Evolutionary conservation across 2,797 vertebrate genomes (phyloP), one percentile per base, ranked within the genome.

Genomic region (Gallinago stenura): DNA sequence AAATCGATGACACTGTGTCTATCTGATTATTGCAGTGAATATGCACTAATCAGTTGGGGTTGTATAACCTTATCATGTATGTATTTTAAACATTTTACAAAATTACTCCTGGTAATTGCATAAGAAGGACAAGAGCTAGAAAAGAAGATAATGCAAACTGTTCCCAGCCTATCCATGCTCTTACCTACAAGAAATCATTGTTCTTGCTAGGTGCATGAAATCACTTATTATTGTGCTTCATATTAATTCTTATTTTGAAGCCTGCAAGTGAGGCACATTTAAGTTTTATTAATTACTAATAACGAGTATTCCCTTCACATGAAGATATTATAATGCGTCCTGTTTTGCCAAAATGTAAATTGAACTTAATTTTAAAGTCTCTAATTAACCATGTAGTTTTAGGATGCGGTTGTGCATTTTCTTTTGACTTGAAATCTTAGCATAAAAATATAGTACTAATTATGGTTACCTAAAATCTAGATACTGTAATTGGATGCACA

Each of bases 201-300:
- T 65, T 93, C 58, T 93, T 94, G 31, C n/a, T 83, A 78, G 53
- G 6, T 75, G 14, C 18, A 28, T 54, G 14, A 81, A 65, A 89
- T 86, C 77, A 5, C 91, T 96, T 89, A 84, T 61, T 90, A 56
- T 45, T 62, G 16, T 84, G 25, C 33, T n/a, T 94, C 30, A 75
- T 93, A 92, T 94, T 88, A 15, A 21, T 70, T 83, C 66, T 78
- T 88, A 61, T 82, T 95, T 90, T 83, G 56, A 93, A 94, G 41
- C 2, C 10, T 69, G 16, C 3, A 53, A 61, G 15, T 41, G 16
- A 90, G 15, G 8, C 4, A 61, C 15, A 39, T 86, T 93, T 83
- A 78, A 35, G 90, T 95, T 86, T 71, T 83, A 16, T 75, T 95
- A 93, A 86, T 96, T 94, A 76, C 37, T 90, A 95, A 86, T 91